A percentile compares a stretch with the other conserved stretches of the same genome.
These are phyloP conservation scores for Carduelis carduelis DNA, from an alignment of 2,797 vertebrate genomes.

Conservation along the genomic window DNA sequence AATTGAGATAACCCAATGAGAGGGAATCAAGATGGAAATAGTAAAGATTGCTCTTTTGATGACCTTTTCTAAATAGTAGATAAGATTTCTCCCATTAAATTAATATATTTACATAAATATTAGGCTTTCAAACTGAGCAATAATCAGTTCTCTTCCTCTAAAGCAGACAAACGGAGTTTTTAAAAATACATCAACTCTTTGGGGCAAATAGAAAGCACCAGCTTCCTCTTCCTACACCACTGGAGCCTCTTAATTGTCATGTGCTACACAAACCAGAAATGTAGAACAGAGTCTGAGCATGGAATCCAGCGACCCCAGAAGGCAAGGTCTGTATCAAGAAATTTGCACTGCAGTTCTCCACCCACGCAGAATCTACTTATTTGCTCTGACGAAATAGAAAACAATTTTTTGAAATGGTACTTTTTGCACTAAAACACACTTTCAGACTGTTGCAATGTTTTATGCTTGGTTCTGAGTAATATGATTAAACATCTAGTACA, in stretches of 20 bases:
- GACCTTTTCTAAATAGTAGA: conserved; percentile 12
- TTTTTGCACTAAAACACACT: not conserved
- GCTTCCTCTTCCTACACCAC: not conserved
- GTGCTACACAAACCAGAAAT: not conserved
- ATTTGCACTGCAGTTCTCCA: not conserved
- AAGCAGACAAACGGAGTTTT: not conserved
- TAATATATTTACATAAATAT: conserved; percentile 25
- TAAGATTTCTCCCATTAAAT: conserved; percentile 2
- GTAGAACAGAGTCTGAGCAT: not conserved
- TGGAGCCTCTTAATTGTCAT: not conserved
- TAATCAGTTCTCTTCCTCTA: not conserved
- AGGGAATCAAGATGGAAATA: not conserved
- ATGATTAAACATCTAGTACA: conserved; percentile 49
- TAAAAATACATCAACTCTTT: not conserved
- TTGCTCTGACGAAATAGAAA: not conserved
- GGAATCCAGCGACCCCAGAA: not conserved
- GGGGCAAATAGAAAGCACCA: not conserved
- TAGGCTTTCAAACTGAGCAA: not conserved
- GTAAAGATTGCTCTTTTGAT: not conserved
- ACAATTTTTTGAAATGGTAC: not conserved
- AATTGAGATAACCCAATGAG: not conserved
- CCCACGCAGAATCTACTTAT: not conserved
- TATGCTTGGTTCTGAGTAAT: conserved; percentile 1
- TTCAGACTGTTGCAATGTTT: not conserved
- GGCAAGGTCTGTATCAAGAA: accelerated